Evolutionary conservation across 2,888 invertebrate genomes (phyloP).

Genomic region (Laspeyria flexula): DNA sequence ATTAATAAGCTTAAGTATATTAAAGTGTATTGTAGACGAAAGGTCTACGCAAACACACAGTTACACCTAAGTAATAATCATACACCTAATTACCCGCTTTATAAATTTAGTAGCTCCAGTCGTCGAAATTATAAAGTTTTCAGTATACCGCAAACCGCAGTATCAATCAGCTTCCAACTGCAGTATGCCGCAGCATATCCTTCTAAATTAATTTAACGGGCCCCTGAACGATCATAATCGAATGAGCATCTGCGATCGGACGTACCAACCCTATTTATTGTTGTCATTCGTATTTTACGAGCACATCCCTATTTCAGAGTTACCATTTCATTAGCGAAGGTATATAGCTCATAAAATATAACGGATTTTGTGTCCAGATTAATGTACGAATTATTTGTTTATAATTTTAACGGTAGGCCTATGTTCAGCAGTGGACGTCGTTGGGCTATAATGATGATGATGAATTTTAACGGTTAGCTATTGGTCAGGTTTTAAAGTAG

Average conservation of each 20-base stretch:
- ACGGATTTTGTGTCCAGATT: not conserved
- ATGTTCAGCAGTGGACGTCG: too few relatives aligned
- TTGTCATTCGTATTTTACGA: constrained; percentile 9
- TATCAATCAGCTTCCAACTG: constrained; percentile 2
- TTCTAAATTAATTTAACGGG: constrained; percentile 29
- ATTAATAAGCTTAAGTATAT: too few relatives aligned
- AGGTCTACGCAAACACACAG: too few relatives aligned
- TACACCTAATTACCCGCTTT: too few relatives aligned
- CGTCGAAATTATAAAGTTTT: too few relatives aligned
- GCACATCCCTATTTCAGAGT: not conserved
- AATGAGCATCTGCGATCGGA: constrained; percentile 26
- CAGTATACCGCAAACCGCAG: not conserved
- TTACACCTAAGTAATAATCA: too few relatives aligned
- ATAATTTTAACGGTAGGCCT: too few relatives aligned
- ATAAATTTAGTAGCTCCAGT: too few relatives aligned
- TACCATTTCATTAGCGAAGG: not conserved
- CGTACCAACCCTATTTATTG: constrained; percentile 17
- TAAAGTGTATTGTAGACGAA: too few relatives aligned
- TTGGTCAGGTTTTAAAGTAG: too few relatives aligned
- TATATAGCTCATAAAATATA: not conserved
- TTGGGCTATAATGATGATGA: too few relatives aligned
- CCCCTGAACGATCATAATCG: constrained; percentile 31
- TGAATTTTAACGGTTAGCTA: too few relatives aligned
- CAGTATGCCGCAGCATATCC: constrained; percentile 21
- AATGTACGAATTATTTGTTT: not conserved